Base-by-base conservation (phyloP, 2,888 invertebrate species). In the Heliconius aoede region DNA sequence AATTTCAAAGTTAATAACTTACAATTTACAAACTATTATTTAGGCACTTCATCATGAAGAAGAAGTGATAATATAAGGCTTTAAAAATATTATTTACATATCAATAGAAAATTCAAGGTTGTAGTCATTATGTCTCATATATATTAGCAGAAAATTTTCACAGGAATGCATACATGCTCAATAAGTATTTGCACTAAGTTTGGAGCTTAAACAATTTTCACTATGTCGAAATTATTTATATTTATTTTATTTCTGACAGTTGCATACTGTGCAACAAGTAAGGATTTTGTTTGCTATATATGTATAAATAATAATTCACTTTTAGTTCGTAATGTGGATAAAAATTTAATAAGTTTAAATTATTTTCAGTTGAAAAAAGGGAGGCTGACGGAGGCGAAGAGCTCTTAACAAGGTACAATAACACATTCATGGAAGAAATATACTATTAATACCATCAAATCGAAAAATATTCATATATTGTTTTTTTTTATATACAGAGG, bases 51-150 rank as follows among this genome's bases (percentile, higher is more conserved):
- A 32, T 60, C 36, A 26, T 28, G 26, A 7, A 28, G 26, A 51
- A 32, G 36, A 24, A 76, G 55, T 58, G 28, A 51, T 28, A 75
- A 60, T 73, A 67, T 73, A 51, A 36, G 68, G 36, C 46, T 67
- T 26, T 24, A 67, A 64, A 71, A 26, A 32, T 24, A 24, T 11
- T 8, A 78, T 78, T 60, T 61, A 60, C 78, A 78, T 78, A 78
- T 73, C 76, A 78, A 78, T 76, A 24, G 65, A 15, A 11, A 67
- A 58, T 46, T 76, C 78, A 78, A 76, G 76, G 78, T n/a, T 71
- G 61, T 72, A 15, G 51, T 28, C 73, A 46, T 24, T 58, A 21
- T 30, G 58, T 62, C 21, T 68, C 60, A 74, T 78, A 78, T 78
- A 78, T 62, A 76, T 74, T 65, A 62, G 60, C 67, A 67, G 73